Evolutionary conservation across 2,888 invertebrate species (phyloP).

Genomic region (Ophioninae sp.): DNA sequence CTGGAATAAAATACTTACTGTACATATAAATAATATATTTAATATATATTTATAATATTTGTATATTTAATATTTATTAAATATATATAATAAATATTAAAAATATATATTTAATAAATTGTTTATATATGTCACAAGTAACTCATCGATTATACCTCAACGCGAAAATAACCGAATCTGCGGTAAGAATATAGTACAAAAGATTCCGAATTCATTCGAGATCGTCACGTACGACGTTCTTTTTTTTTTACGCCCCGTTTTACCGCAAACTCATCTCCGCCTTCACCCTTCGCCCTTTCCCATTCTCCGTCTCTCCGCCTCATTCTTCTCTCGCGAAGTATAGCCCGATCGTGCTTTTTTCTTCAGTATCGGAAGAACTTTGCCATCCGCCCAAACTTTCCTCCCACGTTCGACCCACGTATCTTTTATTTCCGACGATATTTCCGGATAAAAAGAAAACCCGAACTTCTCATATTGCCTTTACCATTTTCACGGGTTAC

Average conservation of each 20-base stretch:
- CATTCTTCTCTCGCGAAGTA: constrained; percentile 38
- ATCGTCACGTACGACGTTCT: constrained; percentile 45
- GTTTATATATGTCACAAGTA: too few relatives aligned
- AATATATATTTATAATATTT: too few relatives aligned
- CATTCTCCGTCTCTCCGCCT: not conserved
- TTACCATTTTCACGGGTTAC: not conserved
- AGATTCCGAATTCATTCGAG: constrained; percentile 29
- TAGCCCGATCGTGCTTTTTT: constrained; percentile 51
- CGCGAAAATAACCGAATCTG: constrained; percentile 15
- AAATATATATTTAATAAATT: too few relatives aligned
- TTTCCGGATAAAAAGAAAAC: constrained; percentile 3
- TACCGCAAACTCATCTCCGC: too few relatives aligned
- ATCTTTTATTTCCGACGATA: constrained; percentile 10
- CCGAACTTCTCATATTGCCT: not conserved
- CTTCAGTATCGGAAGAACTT: constrained; percentile 39
- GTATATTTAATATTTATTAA: too few relatives aligned
- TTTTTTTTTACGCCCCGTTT: constrained; percentile 6
- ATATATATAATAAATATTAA: too few relatives aligned
- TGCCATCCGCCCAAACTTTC: constrained; percentile 36
- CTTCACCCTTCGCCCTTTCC: not conserved
- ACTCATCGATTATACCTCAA: constrained; percentile 44
- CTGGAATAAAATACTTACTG: too few relatives aligned
- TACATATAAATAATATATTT: too few relatives aligned
- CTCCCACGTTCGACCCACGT: not conserved
- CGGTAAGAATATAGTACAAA: constrained; percentile 17